Conservation (phyloP, 2,888 invertebrate species). For the Andrena chrysosceles region DNA sequence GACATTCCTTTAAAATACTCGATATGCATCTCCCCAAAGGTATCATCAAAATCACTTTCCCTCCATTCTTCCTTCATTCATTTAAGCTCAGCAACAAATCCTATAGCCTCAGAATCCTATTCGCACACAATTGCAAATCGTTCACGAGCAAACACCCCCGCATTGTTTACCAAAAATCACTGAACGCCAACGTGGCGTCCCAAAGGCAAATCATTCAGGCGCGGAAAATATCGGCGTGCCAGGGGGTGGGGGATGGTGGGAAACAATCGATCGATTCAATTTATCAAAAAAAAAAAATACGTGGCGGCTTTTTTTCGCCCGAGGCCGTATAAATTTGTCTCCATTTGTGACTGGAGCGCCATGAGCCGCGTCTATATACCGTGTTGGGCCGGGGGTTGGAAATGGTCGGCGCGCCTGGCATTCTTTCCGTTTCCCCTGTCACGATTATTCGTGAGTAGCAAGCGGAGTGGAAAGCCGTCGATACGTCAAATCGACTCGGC, state of each 20-base stretch:
- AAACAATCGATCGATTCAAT: constrained; percentile 54
- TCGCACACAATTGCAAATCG: neutral
- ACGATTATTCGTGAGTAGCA: constrained; percentile 63
- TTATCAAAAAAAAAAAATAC: constrained; percentile 45
- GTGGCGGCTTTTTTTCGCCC: constrained; percentile 16
- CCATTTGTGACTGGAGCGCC: constrained; percentile 47
- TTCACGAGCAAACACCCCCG: constrained; percentile 13
- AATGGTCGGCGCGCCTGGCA: constrained; percentile 49
- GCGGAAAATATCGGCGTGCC: constrained; percentile 35
- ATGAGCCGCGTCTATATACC: constrained; percentile 19
- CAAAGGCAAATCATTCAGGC: constrained; percentile 38
- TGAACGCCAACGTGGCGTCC: neutral
- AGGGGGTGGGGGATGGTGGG: neutral
- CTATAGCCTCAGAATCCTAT: no score
- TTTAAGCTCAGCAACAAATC: no score
- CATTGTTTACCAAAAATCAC: constrained; percentile 20
- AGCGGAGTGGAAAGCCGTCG: constrained; percentile 67
- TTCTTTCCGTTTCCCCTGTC: constrained; percentile 57
- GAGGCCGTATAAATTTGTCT: constrained; percentile 55
- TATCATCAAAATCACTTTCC: no score
- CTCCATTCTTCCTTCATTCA: no score
- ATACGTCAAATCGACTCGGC: constrained; percentile 68
- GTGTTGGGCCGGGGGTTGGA: neutral
- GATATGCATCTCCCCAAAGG: no score
- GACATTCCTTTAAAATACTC: no score